Evolutionary conservation across 2,113 vertebrate species (phyloP).

Genomic region (Hystrix brachyura): DNA sequence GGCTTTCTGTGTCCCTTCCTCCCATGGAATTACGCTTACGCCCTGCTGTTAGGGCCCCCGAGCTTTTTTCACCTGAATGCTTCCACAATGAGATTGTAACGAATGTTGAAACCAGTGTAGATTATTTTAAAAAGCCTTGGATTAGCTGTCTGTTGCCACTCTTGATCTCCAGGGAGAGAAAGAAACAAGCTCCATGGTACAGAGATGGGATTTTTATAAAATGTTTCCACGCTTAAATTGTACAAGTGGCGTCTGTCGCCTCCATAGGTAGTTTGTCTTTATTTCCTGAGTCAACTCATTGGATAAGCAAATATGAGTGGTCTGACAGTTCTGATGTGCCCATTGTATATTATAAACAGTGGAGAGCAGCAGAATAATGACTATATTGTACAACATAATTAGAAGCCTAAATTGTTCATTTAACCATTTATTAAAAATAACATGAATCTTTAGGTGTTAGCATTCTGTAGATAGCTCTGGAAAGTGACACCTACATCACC

Average conservation of each 20-base stretch:
- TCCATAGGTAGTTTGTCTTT: conserved; percentile 19
- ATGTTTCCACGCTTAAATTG: conserved; percentile 50
- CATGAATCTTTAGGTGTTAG: neutral
- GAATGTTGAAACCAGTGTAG: conserved; percentile 74
- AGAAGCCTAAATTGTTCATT: conserved; percentile 26
- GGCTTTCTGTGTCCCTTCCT: conserved; percentile 65
- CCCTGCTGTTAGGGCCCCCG: conserved; percentile 65
- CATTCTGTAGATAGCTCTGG: neutral
- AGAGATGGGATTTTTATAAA: conserved; percentile 56
- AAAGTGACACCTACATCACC: neutral
- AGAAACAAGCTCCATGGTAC: conserved; percentile 24
- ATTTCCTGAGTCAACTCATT: conserved; percentile 10
- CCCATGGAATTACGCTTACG: conserved; percentile 69
- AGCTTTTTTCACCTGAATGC: conserved; percentile 73
- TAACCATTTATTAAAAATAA: conserved; percentile 48
- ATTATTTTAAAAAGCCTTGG: conserved; percentile 77
- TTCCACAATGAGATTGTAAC: conserved; percentile 69
- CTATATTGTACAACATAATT: neutral
- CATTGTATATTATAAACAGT: neutral
- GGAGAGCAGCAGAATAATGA: neutral
- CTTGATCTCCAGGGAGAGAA: conserved; percentile 65
- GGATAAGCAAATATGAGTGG: neutral
- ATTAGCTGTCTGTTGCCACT: conserved; percentile 72
- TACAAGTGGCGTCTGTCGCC: neutral
- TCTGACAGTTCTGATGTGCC: neutral